These are phyloP conservation scores for Hypotaenidia okinawae DNA, from an alignment of 2,797 vertebrate species.

Conservation along the genomic window DNA sequence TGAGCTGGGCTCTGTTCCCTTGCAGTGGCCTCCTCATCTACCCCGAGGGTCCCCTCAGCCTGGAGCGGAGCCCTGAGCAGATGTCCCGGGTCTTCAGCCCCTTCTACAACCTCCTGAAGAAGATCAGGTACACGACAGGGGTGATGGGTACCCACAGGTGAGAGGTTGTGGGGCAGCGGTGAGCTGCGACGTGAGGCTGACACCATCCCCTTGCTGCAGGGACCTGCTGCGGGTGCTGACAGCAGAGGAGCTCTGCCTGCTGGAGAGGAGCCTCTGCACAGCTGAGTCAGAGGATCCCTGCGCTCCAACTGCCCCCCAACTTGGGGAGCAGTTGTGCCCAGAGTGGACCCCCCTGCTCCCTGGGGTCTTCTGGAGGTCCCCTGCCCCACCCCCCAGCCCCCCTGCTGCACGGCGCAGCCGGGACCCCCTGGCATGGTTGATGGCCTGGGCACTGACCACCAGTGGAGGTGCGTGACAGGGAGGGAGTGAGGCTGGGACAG, in stretches of 20 bases:
- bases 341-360: not conserved
- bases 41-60: constrained; percentile 77
- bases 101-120: constrained; percentile 75
- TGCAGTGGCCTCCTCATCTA: constrained; percentile 79
- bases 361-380: not conserved
- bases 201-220: not conserved
- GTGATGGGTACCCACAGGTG: accelerated
- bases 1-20: not conserved
- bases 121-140: constrained; percentile 69
- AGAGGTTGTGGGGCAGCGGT: not conserved
- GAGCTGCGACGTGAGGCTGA: not conserved
- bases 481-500: accelerated
- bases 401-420: accelerated
- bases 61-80: constrained; percentile 70
- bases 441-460: accelerated
- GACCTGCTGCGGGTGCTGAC: constrained; percentile 75
- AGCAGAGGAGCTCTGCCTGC: constrained; percentile 65
- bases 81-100: constrained; percentile 79
- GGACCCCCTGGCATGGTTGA: accelerated
- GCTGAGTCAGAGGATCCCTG: constrained; percentile 45
- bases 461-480: accelerated
- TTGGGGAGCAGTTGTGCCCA: not conserved
- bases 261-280: constrained; percentile 75
- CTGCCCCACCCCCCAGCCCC: accelerated
- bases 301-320: accelerated